Base-by-base conservation (phyloP, 2,888 invertebrate genomes). In the Aromia moschata region DNA sequence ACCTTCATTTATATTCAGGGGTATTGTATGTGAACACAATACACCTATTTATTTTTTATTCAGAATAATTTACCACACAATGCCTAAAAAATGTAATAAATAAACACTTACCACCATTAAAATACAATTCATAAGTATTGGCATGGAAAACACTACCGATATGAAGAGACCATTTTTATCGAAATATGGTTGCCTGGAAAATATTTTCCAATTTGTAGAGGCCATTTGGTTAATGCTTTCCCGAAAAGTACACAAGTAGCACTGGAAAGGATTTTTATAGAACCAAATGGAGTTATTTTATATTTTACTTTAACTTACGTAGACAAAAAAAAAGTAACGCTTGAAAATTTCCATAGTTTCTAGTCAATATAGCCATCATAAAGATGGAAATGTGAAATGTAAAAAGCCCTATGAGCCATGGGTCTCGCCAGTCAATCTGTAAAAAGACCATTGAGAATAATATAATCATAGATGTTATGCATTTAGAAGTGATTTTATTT, bases 121-220 rank as follows among this genome's bases (percentile, higher is more conserved):
- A 89, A 96, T 92, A 78, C 95, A 96, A 81, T 95, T 96, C 51
- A 96, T 84, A 57, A 96, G 83, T 74, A 96, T 90, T 15, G 96
- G 96, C 77, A 93, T 89, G n/a, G 94, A 96, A 81, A 95, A 95
- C 15, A 96, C 93, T 9, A 94, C 87, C 0, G 96, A 96, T 84
- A 96, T 95, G 79, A 96, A 96, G 51, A 96, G 84, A 14, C 96
- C 96, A 82, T 92, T 92, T 73, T 92, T 92, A 80, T 96, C 96
- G 79, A 96, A 96, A 80, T 96, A 96, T 77, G 96, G 96, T 73
- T 96, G 94, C 70, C 89, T 87, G 0, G 96, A 92, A 80, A 96
- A 95, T 58, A 89, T 83, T 72, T 89, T 87, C 94, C 94, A 96
- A 80, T 96, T 90, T 64, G 85, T 85, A 0, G 96, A 93, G 1